A percentile compares a stretch with the other conserved stretches of the same genome.
These are phyloP conservation scores for Muscicapa striata DNA, from an alignment of 2,797 vertebrate species.

Conservation along the genomic window DNA sequence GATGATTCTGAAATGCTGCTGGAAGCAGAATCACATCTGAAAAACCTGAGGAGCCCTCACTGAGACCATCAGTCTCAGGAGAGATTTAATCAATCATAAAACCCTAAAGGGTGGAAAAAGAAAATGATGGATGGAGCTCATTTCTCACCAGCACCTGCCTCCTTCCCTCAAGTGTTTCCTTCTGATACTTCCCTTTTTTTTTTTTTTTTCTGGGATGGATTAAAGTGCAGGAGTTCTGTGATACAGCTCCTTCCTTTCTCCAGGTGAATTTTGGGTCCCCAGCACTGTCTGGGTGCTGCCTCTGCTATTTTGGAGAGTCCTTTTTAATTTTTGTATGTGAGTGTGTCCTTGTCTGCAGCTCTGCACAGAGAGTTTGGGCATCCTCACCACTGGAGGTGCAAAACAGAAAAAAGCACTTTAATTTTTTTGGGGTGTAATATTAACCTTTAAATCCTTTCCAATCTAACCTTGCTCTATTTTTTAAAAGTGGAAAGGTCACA, in stretches of 20 bases:
- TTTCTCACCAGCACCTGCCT: neutral
- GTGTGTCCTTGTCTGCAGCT: neutral
- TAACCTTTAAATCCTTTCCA: neutral
- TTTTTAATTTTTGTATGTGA: accelerated
- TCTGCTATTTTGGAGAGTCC: neutral
- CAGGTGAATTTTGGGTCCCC: neutral
- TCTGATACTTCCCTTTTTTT: neutral
- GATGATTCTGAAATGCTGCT: neutral
- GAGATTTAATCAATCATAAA: neutral
- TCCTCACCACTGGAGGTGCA: neutral
- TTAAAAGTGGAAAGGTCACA: neutral
- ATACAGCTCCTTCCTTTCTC: neutral
- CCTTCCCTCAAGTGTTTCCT: neutral
- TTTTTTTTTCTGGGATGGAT: neutral
- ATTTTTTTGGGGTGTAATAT: neutral
- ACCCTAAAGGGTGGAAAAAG: neutral
- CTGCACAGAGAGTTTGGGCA: neutral
- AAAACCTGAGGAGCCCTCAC: neutral
- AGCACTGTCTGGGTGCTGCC: neutral
- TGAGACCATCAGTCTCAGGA: neutral
- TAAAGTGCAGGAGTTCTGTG: neutral
- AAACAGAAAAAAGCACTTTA: neutral
- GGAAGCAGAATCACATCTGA: neutral
- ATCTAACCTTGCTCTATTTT: neutral
- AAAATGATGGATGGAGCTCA: neutral